Base-by-base conservation (phyloP, 2,113 vertebrate genomes). In the Tetraodon nigroviridis region DNA sequence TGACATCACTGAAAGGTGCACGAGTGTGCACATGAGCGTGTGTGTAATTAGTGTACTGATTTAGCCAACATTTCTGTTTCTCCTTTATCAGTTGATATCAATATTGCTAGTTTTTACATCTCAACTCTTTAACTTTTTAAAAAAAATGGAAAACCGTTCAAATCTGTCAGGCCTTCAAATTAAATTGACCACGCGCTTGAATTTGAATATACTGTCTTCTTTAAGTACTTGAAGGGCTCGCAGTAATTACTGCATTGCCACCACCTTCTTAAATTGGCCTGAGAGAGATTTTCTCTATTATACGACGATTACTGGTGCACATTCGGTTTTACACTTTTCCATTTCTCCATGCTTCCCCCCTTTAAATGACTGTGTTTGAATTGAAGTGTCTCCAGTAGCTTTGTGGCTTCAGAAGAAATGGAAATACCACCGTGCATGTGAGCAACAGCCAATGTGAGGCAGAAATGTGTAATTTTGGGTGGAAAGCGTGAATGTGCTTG, bases 391-490 rank as follows among this genome's bases (percentile, higher is more conserved):
- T 73, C 54, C 29, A 69, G 76, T 56, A 57, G 58, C 49, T 76
- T 68, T 72, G 59, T 46, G 1, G 55, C 50, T 59, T 6, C 51
- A 67, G 56, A 45, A 59, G 58, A 56, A 64, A 76, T 68, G 73
- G 71, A 68, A 64, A 78, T 61, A 52, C 47, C 45, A 46, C 45
- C 32, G 7, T 2, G 42, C 42, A 46, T 16, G 44, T 40, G n/a
- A 17, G 44, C 13, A 17, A 44, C 12, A 15, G 16, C 16, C 15
- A 44, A 44, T 44, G 42, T 44, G 42, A 72, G 65, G 63, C 5
- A 61, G 75, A 73, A 80, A 76, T 77, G 57, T 74, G 59, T 76
- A 1, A 64, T 73, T 73, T 75, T 69, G 68, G 59, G 52, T 68
- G 50, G 24, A 82, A 67, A 70, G 71, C 64, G 22, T 60, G 55